Percentiles rank a stretch among this genome's conserved stretches.
Conservation (phyloP, 1,140 invertebrate genomes). For the Drosophila erecta region DNA sequence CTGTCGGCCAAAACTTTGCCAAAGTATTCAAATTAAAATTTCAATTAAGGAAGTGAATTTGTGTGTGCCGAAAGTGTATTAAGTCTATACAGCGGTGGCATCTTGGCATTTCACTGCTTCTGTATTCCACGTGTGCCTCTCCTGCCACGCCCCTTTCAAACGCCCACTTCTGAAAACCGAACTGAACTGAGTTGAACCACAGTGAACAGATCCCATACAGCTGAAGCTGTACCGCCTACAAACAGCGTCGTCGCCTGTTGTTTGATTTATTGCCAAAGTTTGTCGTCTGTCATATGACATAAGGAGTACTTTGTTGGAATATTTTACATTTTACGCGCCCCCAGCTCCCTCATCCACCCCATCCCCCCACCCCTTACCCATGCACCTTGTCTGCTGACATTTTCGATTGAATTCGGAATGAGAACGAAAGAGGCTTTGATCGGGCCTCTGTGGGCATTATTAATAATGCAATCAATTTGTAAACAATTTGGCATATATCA, state of each 20-base stretch:
- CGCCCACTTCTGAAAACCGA: conserved; percentile 77
- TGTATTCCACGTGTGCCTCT: conserved; percentile 42
- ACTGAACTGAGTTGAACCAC: not conserved
- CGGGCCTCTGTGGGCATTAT: conserved; percentile 64
- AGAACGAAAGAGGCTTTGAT: conserved; percentile 43
- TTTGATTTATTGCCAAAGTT: conserved; percentile 82
- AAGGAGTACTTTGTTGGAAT: conserved; percentile 78
- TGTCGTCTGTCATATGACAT: conserved; percentile 78
- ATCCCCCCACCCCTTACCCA: not conserved
- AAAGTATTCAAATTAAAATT: conserved; percentile 84
- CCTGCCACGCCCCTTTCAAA: conserved; percentile 14
- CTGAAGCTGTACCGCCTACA: conserved; percentile 15
- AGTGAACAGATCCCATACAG: conserved; percentile 34
- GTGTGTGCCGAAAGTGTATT: conserved; percentile 80
- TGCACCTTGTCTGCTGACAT: conserved; percentile 21
- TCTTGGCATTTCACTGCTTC: conserved; percentile 72
- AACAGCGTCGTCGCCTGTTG: conserved; percentile 53
- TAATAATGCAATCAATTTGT: conserved; percentile 82
- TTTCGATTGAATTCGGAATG: conserved; percentile 63
- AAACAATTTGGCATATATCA: conserved; percentile 82
- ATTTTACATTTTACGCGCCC: conserved; percentile 56
- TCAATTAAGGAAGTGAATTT: conserved; percentile 84
- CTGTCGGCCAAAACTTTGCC: conserved; percentile 80
- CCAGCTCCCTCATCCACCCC: not conserved
- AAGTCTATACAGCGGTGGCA: conserved; percentile 77